phyloP scores from a whole-genome alignment of 2,113 vertebrate species.

The Nicator chloris region DNA sequence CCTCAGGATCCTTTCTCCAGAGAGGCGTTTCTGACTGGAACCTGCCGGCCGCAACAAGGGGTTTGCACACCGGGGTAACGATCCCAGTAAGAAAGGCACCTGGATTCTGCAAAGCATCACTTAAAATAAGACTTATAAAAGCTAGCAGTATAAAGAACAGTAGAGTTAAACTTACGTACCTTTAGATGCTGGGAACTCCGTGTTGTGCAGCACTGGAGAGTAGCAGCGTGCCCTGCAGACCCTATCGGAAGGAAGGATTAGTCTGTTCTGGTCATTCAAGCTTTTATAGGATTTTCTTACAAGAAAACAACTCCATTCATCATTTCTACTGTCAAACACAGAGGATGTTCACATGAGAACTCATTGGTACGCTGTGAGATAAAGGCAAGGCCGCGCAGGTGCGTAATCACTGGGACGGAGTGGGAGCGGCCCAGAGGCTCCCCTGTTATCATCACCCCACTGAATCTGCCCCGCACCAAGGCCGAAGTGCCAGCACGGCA shows the following conservation, averaged over 20 bases:
- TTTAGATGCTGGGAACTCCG: not conserved
- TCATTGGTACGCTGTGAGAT: not conserved
- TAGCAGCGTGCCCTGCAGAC: not conserved
- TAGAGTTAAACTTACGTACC: not conserved
- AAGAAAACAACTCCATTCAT: not conserved
- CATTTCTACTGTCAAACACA: not conserved
- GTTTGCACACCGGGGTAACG: not conserved
- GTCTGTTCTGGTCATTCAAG: not conserved
- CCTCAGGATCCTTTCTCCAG: not conserved
- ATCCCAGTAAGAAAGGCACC: not conserved
- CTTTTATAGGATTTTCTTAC: not conserved
- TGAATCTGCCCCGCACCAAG: fast-evolving
- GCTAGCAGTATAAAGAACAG: not conserved
- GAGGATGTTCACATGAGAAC: not conserved
- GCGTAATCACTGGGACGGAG: not conserved
- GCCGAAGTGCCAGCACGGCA: not conserved
- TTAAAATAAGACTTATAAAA: not conserved
- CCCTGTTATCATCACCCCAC: fast-evolving
- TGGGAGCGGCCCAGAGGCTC: not conserved
- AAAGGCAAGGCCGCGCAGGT: not conserved
- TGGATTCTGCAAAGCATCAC: not conserved
- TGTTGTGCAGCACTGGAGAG: not conserved
- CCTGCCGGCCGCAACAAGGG: not conserved
- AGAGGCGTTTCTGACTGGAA: not conserved
- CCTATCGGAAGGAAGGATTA: not conserved